Base-by-base conservation (phyloP, 2,797 vertebrate genomes). In the Pipistrellus pipistrellus region DNA sequence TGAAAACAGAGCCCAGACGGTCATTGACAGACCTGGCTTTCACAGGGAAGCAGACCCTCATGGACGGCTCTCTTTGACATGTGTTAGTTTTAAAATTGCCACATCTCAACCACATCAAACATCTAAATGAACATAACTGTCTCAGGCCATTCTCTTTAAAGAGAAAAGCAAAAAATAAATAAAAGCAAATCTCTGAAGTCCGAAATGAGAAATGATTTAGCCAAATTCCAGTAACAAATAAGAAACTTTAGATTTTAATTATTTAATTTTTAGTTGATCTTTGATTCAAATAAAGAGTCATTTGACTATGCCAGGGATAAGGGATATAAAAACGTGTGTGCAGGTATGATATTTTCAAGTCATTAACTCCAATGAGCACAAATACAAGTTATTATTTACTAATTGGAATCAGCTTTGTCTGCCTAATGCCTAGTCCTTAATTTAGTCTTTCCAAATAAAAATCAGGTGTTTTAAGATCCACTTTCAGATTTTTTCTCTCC, bases 391-490 rank as follows among this genome's bases (percentile, higher is more conserved):
- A 44, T 53, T 78, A 69, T 94, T 75, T 59, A 55, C 68, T 62
- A 55, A 57, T 57, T 85, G 13, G 17, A 91, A 62, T 88, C 72
- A 64, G 23, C 27, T 93, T 73, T n/a, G 30, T 66, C 46, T 84
- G 44, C 71, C 38, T 92, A 38, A 77, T 44, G 8, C n/a, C 69
- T 81, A 38, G 23, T 64, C 17, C 23, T 46, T 90, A 46, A 44
- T 84, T 77, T 44, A 84, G 64, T 66, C 51, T 84, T 87, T 83
- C 41, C 64, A 82, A 41, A 87, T 83, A 87, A 87, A 69, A 69
- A 78, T 72, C 10, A 64, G 38, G 90, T 59, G 20, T 84, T 84
- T 87, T 48, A 69, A 72, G 66, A 4, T 73, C 48, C 8, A 11
- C 32, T 53, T 69, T 35, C 72, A 80, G 57, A 75, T 25, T 68